Evolutionary conservation across 2,797 vertebrate genomes (phyloP), one percentile per base, ranked within the genome.

Genomic region (Ara ararauna): DNA sequence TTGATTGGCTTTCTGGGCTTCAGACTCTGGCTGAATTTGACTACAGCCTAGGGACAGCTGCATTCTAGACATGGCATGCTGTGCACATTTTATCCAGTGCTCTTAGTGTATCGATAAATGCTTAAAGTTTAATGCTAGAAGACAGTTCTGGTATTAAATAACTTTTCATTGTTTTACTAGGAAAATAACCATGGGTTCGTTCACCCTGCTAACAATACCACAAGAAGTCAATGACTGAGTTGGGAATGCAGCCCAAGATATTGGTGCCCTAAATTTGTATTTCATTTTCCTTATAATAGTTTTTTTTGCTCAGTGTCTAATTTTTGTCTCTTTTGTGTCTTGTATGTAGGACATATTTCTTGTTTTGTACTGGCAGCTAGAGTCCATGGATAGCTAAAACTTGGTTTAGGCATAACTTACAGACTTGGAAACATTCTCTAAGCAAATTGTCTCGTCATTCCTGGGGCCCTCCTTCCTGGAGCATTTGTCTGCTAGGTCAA

Each of bases 261-360:
- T 8, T 38, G 22, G 18, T 74, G 32, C 30, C 34, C 21, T 78
- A 29, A 40, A 68, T 72, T 79, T 72, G 68, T 87, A 21, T 85
- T 85, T 84, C 5, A 34, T 86, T 32, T 84, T 42, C 67, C 58
- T 66, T 48, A 21, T 16, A 53, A 54, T 72, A 81, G 38, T 48
- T 86, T 86, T 58, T 58, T 73, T 96, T 89, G 40, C 34, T 90
- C 9, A 20, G 58, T 87, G 80, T 90, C 70, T 87, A 50, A 73
- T 21, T 84, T 62, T 44, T 78, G 45, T 74, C 20, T 77, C 44
- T 64, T 76, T 54, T 7, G 1, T 67, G 51, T 80, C 60, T 83
- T 7, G 1, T 27, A 30, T 5, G 1, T 27, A 32, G n/a, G 22
- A 11, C 3, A 1, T 68, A 45, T 53, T 74, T 92, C 40, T 78